Conservation (phyloP, 1,140 invertebrate genomes). For the Drosophila melanogaster region DNA sequence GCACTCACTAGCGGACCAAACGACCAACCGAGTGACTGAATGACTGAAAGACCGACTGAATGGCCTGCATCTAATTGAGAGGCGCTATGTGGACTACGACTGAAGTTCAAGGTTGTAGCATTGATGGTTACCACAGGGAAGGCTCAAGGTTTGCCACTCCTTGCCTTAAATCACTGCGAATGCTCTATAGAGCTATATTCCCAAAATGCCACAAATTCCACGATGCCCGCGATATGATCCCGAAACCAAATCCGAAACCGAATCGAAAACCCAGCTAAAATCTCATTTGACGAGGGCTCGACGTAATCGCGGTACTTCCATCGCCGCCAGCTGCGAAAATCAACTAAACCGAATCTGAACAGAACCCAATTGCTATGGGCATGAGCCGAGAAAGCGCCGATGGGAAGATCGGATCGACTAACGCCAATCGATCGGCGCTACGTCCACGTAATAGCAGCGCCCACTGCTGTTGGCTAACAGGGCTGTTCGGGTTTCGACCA, state of each 20-base stretch:
- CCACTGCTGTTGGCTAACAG: slow-evolving; percentile 29
- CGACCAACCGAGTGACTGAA: neutral
- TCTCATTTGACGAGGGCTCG: neutral
- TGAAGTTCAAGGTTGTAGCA: slow-evolving; percentile 37
- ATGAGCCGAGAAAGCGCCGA: slow-evolving; percentile 2
- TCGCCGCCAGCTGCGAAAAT: slow-evolving; percentile 16
- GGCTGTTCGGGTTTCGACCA: neutral
- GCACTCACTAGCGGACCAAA: slow-evolving; percentile 11
- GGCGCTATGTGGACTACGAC: neutral
- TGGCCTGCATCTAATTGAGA: slow-evolving; percentile 43
- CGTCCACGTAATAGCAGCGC: slow-evolving; percentile 20
- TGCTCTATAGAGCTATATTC: neutral
- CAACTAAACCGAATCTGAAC: slow-evolving; percentile 20
- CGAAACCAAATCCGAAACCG: slow-evolving; percentile 2
- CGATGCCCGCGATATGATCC: neutral
- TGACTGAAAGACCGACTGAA: neutral
- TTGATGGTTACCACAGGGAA: too few species aligned
- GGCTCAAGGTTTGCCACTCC: slow-evolving; percentile 1
- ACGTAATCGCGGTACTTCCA: slow-evolving; percentile 11
- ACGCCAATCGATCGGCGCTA: slow-evolving; percentile 22
- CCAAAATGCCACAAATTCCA: neutral
- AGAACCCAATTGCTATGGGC: slow-evolving; percentile 15
- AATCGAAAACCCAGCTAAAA: neutral
- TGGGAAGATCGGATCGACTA: slow-evolving; percentile 36
- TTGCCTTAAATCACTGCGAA: neutral